Evolutionary conservation across 2,888 invertebrate genomes (phyloP).

Genomic region (Oligia strigilis): DNA sequence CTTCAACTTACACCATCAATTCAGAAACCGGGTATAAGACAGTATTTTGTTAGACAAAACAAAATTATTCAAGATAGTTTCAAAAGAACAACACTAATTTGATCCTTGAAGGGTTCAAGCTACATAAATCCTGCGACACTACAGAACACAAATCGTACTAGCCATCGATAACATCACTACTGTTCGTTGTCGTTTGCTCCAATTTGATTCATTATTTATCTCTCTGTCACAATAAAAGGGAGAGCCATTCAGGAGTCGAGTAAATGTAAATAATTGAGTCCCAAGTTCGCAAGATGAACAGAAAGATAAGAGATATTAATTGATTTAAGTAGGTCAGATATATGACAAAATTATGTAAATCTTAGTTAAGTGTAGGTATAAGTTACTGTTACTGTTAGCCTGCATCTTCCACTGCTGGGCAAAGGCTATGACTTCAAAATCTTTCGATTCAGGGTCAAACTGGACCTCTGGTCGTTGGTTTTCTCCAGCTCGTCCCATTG

Average conservation of each 20-base stretch:
- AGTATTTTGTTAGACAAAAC: background rate
- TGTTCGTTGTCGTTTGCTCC: slow-evolving; percentile 9
- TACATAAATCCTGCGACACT: slow-evolving; percentile 25
- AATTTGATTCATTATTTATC: slow-evolving; percentile 49
- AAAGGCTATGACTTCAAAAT: background rate
- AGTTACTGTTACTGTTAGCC: background rate
- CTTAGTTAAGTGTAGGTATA: background rate
- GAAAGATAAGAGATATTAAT: slow-evolving; percentile 13
- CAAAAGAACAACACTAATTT: no score
- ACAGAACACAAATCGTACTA: slow-evolving; percentile 23
- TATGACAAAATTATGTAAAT: slow-evolving; percentile 7
- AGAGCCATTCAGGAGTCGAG: slow-evolving; percentile 1
- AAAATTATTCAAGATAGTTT: background rate
- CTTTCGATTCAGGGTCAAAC: background rate
- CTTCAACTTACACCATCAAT: background rate
- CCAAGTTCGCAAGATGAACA: slow-evolving; percentile 8
- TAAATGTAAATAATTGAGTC: slow-evolving; percentile 44
- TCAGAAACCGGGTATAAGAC: background rate
- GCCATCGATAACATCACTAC: slow-evolving; percentile 30
- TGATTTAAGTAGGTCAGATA: slow-evolving; percentile 19
- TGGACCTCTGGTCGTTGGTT: no score
- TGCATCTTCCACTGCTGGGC: background rate
- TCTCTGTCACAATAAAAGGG: slow-evolving; percentile 14
- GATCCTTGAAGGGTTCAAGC: background rate
- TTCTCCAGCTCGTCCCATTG: no score